Base-by-base conservation (phyloP, 2,888 invertebrate genomes). In the Temnothorax ravouxi region DNA sequence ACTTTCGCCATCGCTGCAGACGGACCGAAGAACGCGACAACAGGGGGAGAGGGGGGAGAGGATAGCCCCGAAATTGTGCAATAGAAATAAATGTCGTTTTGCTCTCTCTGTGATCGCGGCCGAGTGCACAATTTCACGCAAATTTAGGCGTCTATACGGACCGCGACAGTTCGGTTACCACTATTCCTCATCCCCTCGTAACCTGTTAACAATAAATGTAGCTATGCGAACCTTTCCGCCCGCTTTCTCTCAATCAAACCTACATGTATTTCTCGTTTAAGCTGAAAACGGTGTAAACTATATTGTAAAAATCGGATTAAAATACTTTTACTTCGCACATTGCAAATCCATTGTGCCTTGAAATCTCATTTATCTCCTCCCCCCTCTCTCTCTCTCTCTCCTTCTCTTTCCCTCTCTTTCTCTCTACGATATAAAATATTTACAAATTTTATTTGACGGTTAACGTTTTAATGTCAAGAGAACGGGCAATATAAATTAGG, bases 1-100 rank as follows among this genome's bases (percentile, higher is more conserved):
- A 89, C 87, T 89, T 90, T 85, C 84, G 64, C n/a, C 25, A 66
- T 44, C 52, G 41, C 52, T 64, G 54, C 54, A n/a, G 29, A 56
- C 21, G 29, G 50, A 2, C 21, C 44, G 25, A 74, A 75, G 61
- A 47, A 47, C 50, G 18, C 56, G 34, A 83, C 83, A 84, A 84
- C 85, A 41, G 79, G 34, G 6, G 34, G 34, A 34, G 34, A 34
- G 34, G 6, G 34, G 4, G 34, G 6, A 34, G 6, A 6, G 34
- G 34, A 67, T 59, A 50, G 29, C n/a, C 13, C 44, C 52, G 67
- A 25, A 86, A 89, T 81, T 84, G 81, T 79, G 77, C 86, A 52
- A 62, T 34, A 67, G 64, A 61, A 80, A 77, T 80, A 69, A 62
- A 64, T 74, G 64, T 82, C 89, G 29, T 86, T 87, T 83, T 86